phyloP scores from a whole-genome alignment of 2,888 invertebrate species.

The Diplazon laetatorius region DNA sequence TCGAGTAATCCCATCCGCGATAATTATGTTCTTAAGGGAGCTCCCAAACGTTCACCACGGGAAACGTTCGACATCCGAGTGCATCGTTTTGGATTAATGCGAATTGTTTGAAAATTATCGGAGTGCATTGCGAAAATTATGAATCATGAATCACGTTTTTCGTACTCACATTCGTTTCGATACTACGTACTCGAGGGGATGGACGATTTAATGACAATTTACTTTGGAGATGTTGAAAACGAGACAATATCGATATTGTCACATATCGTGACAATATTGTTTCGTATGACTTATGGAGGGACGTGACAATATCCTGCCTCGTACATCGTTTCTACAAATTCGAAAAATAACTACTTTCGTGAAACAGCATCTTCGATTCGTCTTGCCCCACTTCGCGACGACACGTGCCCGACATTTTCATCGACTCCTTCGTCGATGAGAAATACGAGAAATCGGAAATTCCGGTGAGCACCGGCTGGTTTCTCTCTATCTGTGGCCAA shows the following conservation, averaged over 20 bases:
- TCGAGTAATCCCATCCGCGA: slow-evolving; percentile 68
- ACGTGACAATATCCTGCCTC: background rate
- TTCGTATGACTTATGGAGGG: too few species aligned
- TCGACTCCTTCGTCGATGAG: slow-evolving; percentile 27
- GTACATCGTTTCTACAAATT: slow-evolving; percentile 53
- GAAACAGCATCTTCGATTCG: slow-evolving; percentile 43
- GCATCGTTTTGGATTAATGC: slow-evolving; percentile 19
- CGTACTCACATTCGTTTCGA: too few species aligned
- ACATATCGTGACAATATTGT: too few species aligned
- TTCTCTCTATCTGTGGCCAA: slow-evolving; percentile 10
- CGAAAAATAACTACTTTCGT: slow-evolving; percentile 59
- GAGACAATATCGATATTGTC: too few species aligned
- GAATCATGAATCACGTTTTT: background rate
- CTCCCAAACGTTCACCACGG: slow-evolving; percentile 34
- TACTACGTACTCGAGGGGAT: too few species aligned
- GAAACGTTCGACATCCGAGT: slow-evolving; percentile 30
- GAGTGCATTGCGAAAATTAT: background rate
- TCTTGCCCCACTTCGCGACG: background rate
- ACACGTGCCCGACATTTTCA: slow-evolving; percentile 64
- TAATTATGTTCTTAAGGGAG: slow-evolving; percentile 71
- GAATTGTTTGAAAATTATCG: too few species aligned
- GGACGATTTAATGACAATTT: too few species aligned
- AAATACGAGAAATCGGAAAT: slow-evolving; percentile 43
- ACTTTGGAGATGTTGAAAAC: too few species aligned
- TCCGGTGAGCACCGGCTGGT: slow-evolving; percentile 20